Percentiles rank a stretch among this genome's conserved stretches.
Evolutionary conservation across 2,113 vertebrate species (phyloP).

Genomic region (Datnioides undecimradiatus): DNA sequence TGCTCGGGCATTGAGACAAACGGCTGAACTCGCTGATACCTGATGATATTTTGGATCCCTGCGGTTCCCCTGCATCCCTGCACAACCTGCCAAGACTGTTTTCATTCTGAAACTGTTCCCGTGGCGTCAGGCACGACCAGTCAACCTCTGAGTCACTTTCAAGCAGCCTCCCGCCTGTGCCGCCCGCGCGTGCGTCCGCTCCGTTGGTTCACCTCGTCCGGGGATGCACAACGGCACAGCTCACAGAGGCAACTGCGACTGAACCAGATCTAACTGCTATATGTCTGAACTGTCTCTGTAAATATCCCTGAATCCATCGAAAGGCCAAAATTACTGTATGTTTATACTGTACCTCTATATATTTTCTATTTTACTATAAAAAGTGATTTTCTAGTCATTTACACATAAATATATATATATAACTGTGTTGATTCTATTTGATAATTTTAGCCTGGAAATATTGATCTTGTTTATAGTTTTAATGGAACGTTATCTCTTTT

Average conservation of each 20-base stretch:
- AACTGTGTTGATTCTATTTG: constrained; percentile 82
- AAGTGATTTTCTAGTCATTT: constrained; percentile 93
- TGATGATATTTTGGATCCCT: background rate
- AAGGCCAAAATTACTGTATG: constrained; percentile 94
- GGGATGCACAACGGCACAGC: constrained; percentile 24
- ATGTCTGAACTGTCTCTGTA: constrained; percentile 52
- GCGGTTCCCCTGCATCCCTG: background rate
- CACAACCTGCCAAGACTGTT: constrained; percentile 35
- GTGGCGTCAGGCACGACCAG: constrained; percentile 4
- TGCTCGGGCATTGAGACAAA: background rate
- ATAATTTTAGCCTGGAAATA: constrained; percentile 84
- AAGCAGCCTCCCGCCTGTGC: constrained; percentile 44
- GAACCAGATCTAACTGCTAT: background rate
- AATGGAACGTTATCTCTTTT: constrained; percentile 64
- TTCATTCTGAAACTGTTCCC: constrained; percentile 1
- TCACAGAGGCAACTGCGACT: background rate
- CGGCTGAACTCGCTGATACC: background rate
- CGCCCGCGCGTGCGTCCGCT: constrained; percentile 62
- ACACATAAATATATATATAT: constrained; percentile 82
- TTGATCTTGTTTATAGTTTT: constrained; percentile 77
- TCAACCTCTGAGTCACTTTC: constrained; percentile 30
- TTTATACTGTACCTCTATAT: constrained; percentile 99
- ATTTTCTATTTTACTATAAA: constrained; percentile 98
- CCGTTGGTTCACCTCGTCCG: background rate
- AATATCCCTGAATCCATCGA: constrained; percentile 79